phyloP scores from a whole-genome alignment of 53 echinoderm and acorn worm genomes.

The Holothuria scabra region DNA sequence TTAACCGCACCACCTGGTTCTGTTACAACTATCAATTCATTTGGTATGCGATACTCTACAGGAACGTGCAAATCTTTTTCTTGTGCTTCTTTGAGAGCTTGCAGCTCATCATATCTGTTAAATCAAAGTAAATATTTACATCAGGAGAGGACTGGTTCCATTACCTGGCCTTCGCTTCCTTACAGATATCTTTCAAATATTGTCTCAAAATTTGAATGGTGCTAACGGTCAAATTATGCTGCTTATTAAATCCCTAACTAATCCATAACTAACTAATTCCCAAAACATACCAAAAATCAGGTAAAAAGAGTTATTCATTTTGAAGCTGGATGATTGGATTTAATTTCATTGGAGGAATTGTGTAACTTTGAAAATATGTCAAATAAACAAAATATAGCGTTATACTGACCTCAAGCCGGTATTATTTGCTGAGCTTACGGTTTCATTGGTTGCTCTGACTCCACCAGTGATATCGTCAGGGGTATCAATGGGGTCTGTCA shows the following conservation, averaged over 20 bases:
- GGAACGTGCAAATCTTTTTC: background rate
- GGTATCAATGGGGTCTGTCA: slow-evolving; percentile 74
- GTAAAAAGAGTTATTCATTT: no score
- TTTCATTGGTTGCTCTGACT: slow-evolving; percentile 79
- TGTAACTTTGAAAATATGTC: no score
- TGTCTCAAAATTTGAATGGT: background rate
- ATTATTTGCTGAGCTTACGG: slow-evolving; percentile 67
- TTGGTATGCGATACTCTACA: slow-evolving; percentile 35
- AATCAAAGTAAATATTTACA: background rate
- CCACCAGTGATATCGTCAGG: slow-evolving; percentile 80
- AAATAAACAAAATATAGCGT: background rate
- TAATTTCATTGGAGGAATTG: no score
- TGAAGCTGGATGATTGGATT: no score
- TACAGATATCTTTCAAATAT: background rate
- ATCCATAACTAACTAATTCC: no score
- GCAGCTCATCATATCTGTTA: slow-evolving; percentile 53
- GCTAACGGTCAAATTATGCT: no score
- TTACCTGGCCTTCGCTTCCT: no score
- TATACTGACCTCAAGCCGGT: slow-evolving; percentile 56
- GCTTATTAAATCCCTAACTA: no score
- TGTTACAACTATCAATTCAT: slow-evolving; percentile 13
- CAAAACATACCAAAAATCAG: no score
- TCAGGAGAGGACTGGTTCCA: no score
- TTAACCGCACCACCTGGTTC: slow-evolving; percentile 53
- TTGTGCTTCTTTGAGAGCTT: slow-evolving; percentile 31